These are phyloP conservation scores for Coenobita brevimanus DNA, from an alignment of 1,140 invertebrate genomes.

Conservation along the genomic window DNA sequence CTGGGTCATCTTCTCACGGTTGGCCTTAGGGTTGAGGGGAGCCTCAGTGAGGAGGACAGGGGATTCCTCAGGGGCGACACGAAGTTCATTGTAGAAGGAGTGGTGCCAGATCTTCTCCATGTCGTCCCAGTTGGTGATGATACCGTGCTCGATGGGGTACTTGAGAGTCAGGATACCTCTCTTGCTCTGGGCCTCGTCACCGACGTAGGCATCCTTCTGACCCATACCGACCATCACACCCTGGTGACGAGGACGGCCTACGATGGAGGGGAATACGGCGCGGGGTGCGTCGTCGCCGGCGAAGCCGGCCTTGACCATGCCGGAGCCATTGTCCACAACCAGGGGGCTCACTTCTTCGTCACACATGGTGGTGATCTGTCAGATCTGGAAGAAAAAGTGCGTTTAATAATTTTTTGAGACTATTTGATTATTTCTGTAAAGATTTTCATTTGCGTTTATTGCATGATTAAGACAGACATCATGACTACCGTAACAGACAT, in stretches of 20 bases:
- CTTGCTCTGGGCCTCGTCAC: constrained; percentile 95
- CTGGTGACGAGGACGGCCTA: constrained; percentile 78
- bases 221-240: constrained; percentile 96
- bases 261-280: constrained; percentile 90
- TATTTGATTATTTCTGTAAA: too few species aligned
- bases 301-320: too few species aligned
- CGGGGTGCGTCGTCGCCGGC: constrained; percentile 92
- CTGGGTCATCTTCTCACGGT: too few species aligned
- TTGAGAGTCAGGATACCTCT: constrained; percentile 93
- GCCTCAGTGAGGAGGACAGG: too few species aligned
- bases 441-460: too few species aligned
- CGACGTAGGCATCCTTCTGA: constrained; percentile 92
- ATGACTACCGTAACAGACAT: too few species aligned
- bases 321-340: too few species aligned
- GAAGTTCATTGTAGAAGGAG: constrained; percentile 95
- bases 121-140: constrained; percentile 97
- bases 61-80: constrained; percentile 92
- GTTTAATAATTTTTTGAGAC: too few species aligned
- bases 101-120: constrained; percentile 98
- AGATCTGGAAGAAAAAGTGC: too few species aligned
- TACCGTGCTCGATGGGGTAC: constrained; percentile 96
- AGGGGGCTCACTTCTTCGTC: too few species aligned
- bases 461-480: too few species aligned
- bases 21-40: too few species aligned
- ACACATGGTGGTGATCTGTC: constrained; percentile 5